Evolutionary conservation across 2,888 invertebrate species (phyloP).

Genomic region (Synergus japonicus): DNA sequence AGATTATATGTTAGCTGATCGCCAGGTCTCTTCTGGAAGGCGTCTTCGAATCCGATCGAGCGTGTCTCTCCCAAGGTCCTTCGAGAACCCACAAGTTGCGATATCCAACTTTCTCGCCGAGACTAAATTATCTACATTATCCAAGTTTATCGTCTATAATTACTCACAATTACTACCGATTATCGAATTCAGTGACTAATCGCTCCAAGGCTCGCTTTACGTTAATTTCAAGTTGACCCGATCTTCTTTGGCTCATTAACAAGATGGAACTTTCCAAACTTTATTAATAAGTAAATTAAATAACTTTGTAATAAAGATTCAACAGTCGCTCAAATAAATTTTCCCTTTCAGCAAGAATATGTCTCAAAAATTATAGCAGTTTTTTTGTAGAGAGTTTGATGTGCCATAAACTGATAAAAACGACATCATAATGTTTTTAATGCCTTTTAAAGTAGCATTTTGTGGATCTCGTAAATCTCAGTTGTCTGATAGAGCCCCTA

Average conservation of each 20-base stretch:
- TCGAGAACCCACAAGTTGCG: conserved; percentile 5
- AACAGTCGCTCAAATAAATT: no score
- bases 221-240: conserved; percentile 1
- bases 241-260: neutral
- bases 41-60: conserved; percentile 17
- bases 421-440: neutral
- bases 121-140: conserved; percentile 7
- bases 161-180: conserved; percentile 10
- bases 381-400: neutral
- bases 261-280: neutral
- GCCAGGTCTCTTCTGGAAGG: conserved; percentile 27
- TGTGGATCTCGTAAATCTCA: conserved; percentile 10
- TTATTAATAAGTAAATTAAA: neutral
- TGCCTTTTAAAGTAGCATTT: neutral
- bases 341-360: neutral
- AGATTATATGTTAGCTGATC: conserved; percentile 12
- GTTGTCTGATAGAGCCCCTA: neutral
- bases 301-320: neutral
- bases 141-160: conserved; percentile 18
- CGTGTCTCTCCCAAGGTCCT: conserved; percentile 4
- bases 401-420: neutral
- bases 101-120: conserved; percentile 12
- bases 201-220: conserved; percentile 14
- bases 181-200: conserved; percentile 21
- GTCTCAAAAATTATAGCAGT: neutral